Conservation (phyloP, 2,113 vertebrate species). For the Oophaga pumilio region DNA sequence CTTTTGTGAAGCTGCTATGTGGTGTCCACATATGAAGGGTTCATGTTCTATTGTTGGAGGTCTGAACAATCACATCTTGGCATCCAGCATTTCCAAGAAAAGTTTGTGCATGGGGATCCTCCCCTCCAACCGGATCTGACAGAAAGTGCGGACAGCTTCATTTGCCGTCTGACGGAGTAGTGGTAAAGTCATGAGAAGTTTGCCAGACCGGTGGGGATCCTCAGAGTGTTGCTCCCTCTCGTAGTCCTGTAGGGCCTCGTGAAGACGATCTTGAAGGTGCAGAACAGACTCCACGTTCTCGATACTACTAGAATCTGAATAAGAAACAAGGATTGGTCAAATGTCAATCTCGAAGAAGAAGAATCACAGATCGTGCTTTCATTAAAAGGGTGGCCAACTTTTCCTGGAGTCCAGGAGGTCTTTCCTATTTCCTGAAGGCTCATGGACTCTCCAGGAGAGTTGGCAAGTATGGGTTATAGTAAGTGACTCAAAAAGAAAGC, state of each 20-base stretch:
- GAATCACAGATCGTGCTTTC: too few species aligned
- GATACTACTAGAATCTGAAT: conserved; percentile 94
- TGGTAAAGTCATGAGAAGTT: conserved; percentile 96
- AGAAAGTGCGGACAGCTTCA: conserved; percentile 97
- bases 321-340: neutral
- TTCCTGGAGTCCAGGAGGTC: too few species aligned
- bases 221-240: conserved; percentile 93
- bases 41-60: neutral
- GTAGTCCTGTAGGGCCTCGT: conserved; percentile 98
- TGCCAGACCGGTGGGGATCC: conserved; percentile 93
- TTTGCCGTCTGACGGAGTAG: conserved; percentile 94
- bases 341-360: neutral
- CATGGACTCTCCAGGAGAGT: too few species aligned
- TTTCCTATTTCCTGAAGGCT: too few species aligned
- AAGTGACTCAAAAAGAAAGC: too few species aligned
- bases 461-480: too few species aligned
- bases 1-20: neutral
- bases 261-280: conserved; percentile 95
- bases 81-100: conserved; percentile 99
- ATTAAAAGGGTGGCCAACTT: too few species aligned
- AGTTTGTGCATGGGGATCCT: conserved; percentile 99
- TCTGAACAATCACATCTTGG: conserved; percentile 87
- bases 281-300: conserved; percentile 96
- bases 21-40: neutral
- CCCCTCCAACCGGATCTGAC: conserved; percentile 97